Evolutionary conservation across 2,113 vertebrate genomes (phyloP).

Genomic region (Mixornis gularis): DNA sequence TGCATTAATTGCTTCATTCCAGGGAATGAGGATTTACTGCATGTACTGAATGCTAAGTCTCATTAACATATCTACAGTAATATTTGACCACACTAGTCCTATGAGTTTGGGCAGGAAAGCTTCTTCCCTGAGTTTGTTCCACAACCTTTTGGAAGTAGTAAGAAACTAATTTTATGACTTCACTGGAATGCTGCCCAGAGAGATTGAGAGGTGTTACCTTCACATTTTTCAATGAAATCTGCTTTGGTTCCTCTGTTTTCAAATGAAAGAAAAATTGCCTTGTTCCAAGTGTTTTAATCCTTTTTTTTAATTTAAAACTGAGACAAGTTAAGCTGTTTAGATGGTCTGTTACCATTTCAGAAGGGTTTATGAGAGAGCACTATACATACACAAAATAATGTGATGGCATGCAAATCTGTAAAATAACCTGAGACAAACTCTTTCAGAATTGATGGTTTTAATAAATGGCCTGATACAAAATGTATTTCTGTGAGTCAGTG

Average conservation of each 20-base stretch:
- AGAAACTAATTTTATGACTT: not conserved
- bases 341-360: not conserved
- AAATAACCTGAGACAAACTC: not conserved
- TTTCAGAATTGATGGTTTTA: not conserved
- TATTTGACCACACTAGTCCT: slow-evolving; percentile 3
- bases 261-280: not conserved
- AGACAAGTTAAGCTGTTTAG: not conserved
- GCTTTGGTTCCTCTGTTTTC: not conserved
- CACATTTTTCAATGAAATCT: not conserved
- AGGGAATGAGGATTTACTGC: not conserved
- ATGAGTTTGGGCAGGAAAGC: not conserved
- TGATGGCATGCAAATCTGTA: not conserved
- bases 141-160: not conserved
- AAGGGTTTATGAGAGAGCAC: not conserved
- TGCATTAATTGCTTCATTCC: not conserved
- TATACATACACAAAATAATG: not conserved
- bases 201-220: not conserved
- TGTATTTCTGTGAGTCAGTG: not conserved
- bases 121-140: not conserved
- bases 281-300: not conserved
- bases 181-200: not conserved
- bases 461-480: not conserved
- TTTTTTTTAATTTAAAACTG: not conserved
- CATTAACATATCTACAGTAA: not conserved
- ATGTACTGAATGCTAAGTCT: not conserved